Evolutionary conservation across 2,888 invertebrate species (phyloP).

Genomic region (Epinotia ramella): DNA sequence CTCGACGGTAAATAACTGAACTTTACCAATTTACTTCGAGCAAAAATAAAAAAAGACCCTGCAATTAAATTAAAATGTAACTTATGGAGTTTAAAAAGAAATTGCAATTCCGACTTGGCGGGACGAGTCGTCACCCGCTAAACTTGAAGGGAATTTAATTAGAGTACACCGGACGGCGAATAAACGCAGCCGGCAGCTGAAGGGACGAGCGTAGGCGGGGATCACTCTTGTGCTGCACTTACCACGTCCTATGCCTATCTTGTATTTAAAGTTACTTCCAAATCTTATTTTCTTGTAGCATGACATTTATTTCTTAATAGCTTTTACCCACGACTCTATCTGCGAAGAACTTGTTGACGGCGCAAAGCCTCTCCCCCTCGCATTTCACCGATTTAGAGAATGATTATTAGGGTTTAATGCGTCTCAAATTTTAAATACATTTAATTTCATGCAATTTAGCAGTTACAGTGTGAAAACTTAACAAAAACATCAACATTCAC

Average conservation of each 20-base stretch:
- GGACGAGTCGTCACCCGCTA: constrained; percentile 60
- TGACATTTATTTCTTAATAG: not conserved
- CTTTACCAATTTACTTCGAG: constrained; percentile 75
- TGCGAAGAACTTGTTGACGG: not conserved
- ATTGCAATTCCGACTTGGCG: constrained; percentile 68
- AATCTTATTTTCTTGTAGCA: not conserved
- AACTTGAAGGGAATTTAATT: constrained; percentile 74
- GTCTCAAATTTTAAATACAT: not conserved
- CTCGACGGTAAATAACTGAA: constrained; percentile 75
- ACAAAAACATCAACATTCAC: not conserved
- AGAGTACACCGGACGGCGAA: constrained; percentile 55
- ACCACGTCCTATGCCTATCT: not conserved
- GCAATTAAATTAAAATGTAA: constrained; percentile 81
- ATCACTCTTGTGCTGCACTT: not conserved
- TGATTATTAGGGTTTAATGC: too few species aligned
- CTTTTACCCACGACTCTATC: not conserved
- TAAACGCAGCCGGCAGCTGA: constrained; percentile 38
- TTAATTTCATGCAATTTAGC: not conserved
- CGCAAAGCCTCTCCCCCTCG: not conserved
- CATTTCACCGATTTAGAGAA: too few species aligned
- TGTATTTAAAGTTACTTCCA: not conserved
- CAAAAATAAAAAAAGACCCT: constrained; percentile 73
- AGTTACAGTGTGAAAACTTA: not conserved
- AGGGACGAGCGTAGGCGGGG: constrained; percentile 7
- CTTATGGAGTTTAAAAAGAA: constrained; percentile 78